phyloP scores from a whole-genome alignment of 2,797 vertebrate genomes.

The Chanos chanos region DNA sequence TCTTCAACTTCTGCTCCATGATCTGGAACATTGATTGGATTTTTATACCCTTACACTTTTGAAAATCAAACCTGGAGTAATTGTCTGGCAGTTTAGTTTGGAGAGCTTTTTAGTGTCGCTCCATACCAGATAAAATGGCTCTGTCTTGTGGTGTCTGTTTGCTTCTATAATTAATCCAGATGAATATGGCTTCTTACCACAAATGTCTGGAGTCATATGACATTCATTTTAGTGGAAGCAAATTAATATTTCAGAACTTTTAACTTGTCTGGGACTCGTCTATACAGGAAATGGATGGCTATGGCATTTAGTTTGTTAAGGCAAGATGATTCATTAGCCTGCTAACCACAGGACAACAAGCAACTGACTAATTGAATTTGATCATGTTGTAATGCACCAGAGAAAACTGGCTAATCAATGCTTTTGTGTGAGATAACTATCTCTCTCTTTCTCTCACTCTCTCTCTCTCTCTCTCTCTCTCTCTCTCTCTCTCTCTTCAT shows the following conservation, averaged over 20 bases:
- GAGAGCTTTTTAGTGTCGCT: constrained; percentile 18
- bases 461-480: constrained; percentile 19
- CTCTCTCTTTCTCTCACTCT: constrained; percentile 34
- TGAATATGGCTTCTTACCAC: constrained; percentile 34
- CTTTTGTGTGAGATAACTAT: constrained; percentile 57
- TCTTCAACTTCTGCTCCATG: too few species aligned
- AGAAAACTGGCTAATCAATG: constrained; percentile 64
- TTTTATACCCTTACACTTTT: too few species aligned
- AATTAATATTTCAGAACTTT: constrained; percentile 50
- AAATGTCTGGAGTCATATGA: constrained; percentile 36
- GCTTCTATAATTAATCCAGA: constrained; percentile 43
- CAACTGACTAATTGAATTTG: constrained; percentile 69
- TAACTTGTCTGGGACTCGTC: constrained; percentile 53
- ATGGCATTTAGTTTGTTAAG: constrained; percentile 66
- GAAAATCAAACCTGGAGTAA: too few species aligned
- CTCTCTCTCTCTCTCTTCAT: constrained; percentile 31
- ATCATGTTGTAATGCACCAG: constrained; percentile 65
- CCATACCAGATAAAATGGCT: constrained; percentile 29
- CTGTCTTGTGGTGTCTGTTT: constrained; percentile 27
- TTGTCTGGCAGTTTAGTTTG: constrained; percentile 2
- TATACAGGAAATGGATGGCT: constrained; percentile 52
- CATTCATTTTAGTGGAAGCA: constrained; percentile 41
- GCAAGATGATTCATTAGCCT: constrained; percentile 59
- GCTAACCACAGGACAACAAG: constrained; percentile 65
- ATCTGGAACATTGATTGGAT: too few species aligned